Base-by-base conservation (phyloP, 2,113 vertebrate genomes). In the Tetrax tetrax region DNA sequence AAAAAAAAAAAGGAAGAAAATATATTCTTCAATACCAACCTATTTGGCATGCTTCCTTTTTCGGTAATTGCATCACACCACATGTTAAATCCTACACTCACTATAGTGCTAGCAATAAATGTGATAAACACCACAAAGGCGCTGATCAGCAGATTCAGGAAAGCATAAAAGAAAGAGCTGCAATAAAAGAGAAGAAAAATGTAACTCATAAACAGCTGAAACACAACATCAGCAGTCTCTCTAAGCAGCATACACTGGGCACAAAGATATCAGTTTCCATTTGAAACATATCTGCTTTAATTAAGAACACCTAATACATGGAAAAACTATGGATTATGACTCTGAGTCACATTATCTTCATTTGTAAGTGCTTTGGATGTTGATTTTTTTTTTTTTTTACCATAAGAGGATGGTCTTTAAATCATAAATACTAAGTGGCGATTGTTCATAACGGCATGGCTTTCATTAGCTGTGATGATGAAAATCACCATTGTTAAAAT, bases 21-120 rank as follows among this genome's bases (percentile, higher is more conserved):
- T 14, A 20, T 82, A 27, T 57, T 86, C 28, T 93, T 87, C 57
- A 68, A 41, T 90, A 95, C 98, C 43, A 87, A 99, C 99, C 99
- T 99, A 98, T 98, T 98, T 37, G 98, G 97, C 98, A 98, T 96
- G 22, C 95, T 97, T 92, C 99, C 99, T 69, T 98, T 98, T 93
- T 99, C 99, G 0, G 99, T 99, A 98, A 99, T 90, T 84, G 99
- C 96, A 23, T 99, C 99, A 33, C 99, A 99, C 99, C 99, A 99
- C 98, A 99, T 98, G 97, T 98, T 98, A 97, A 99, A 99, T 82
- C 99, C 99, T 96, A 99, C 99, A 11, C 98, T 99, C 96, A 99
- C 98, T 10, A 99, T 99, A 90, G 99, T 99, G 98, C 99, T 98
- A 93, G 99, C 99, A 71, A 99, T 98, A 97, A 99, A 99, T 93